Conservation (phyloP, 2,888 invertebrate species). For the Invenusta paracnida region DNA sequence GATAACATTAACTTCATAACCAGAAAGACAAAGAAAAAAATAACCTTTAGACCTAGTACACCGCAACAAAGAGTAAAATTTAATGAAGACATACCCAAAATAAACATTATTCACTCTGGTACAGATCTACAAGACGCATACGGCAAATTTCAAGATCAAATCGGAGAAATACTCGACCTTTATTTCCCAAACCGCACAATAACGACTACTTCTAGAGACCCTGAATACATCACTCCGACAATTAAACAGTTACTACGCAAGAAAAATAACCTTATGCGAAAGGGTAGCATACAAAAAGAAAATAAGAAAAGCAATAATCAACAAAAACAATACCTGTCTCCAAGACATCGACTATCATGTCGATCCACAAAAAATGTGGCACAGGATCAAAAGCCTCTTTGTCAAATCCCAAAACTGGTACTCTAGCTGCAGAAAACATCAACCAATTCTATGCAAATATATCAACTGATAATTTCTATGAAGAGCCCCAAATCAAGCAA, state of each 20-base stretch:
- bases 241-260: slow-evolving; percentile 19
- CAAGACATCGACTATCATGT: slow-evolving; percentile 22
- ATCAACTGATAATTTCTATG: slow-evolving; percentile 29
- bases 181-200: slow-evolving; percentile 25
- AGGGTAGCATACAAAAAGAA: slow-evolving; percentile 13
- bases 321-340: slow-evolving; percentile 22
- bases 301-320: slow-evolving; percentile 23
- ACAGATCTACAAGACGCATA: slow-evolving; percentile 21
- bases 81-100: slow-evolving; percentile 16
- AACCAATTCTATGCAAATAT: slow-evolving; percentile 22
- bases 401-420: slow-evolving; percentile 23
- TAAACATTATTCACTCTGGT: slow-evolving; percentile 19
- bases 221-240: slow-evolving; percentile 21
- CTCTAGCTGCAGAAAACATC: slow-evolving; percentile 13
- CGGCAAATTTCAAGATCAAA: slow-evolving; percentile 23
- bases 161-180: slow-evolving; percentile 17
- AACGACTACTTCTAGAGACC: slow-evolving; percentile 8
- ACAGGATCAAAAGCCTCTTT: slow-evolving; percentile 15
- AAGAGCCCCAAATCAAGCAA: slow-evolving; percentile 19
- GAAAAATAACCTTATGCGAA: slow-evolving; percentile 26
- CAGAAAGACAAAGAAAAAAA: slow-evolving; percentile 20
- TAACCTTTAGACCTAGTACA: slow-evolving; percentile 26
- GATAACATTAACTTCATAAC: slow-evolving; percentile 26
- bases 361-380: slow-evolving; percentile 19
- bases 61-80: slow-evolving; percentile 9